phyloP scores from a whole-genome alignment of 2,888 invertebrate genomes.

The Dicyrtomina minuta region DNA sequence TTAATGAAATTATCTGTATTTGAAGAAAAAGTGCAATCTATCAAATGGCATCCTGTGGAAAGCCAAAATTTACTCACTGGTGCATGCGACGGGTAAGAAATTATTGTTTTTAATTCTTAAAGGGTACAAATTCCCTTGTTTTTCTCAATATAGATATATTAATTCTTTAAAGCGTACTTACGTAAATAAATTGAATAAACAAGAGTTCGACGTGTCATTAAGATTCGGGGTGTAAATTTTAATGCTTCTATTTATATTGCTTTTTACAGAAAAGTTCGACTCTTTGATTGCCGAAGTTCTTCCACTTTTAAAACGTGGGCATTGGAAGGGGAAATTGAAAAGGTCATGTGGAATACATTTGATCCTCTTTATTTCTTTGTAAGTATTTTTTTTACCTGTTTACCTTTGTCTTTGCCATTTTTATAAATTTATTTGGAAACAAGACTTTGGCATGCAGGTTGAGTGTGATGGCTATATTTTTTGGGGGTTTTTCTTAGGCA shows the following conservation, averaged over 20 bases:
- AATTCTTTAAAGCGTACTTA: too few species aligned
- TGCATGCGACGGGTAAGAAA: slow-evolving; percentile 69
- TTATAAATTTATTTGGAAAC: background rate
- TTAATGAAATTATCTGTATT: slow-evolving; percentile 74
- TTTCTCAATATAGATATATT: slow-evolving; percentile 1
- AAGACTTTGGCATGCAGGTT: too few species aligned
- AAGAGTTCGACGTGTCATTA: too few species aligned
- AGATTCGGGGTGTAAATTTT: background rate
- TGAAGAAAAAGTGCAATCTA: slow-evolving; percentile 78
- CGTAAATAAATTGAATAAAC: too few species aligned
- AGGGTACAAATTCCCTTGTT: background rate
- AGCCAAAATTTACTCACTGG: slow-evolving; percentile 80
- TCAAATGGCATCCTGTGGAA: slow-evolving; percentile 82
- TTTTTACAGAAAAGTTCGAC: slow-evolving; percentile 64
- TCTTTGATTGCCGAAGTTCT: slow-evolving; percentile 75
- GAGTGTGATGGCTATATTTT: too few species aligned
- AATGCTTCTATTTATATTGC: background rate
- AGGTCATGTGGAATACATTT: slow-evolving; percentile 78
- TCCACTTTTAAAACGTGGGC: slow-evolving; percentile 69
- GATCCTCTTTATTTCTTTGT: slow-evolving; percentile 78
- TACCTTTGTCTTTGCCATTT: background rate
- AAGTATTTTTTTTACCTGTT: slow-evolving; percentile 56
- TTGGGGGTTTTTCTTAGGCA: slow-evolving; percentile 56
- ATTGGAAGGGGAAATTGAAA: slow-evolving; percentile 79
- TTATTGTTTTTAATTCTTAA: slow-evolving; percentile 15